Evolutionary conservation across 2,113 vertebrate species (phyloP), one percentile per base, ranked within the genome.

Genomic region (Pimephales promelas): DNA sequence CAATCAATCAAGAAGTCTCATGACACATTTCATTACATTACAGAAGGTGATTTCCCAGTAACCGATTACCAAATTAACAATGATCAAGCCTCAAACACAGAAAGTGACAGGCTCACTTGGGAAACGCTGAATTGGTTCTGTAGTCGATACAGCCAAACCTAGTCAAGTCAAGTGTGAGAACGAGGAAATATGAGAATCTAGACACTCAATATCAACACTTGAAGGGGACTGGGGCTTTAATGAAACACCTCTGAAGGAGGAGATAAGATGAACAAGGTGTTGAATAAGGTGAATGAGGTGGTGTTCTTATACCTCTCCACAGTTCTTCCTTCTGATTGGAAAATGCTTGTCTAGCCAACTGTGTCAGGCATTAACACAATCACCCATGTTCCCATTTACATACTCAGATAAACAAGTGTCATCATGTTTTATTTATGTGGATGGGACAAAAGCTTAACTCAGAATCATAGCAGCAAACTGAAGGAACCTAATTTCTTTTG

Each of bases 351-450:
- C 45, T 83, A 76, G 73, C 26, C 78, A 36, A 85, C 86, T 85
- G 72, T 84, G 74, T 64, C 70, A 73, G 80, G 24, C 82, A 87
- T 88, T 73, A 89, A 85, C 87, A 88, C 82, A 78, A 78, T 85
- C 86, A 87, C 85, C 86, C 72, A 62, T 84, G 84, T 79, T 87
- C 0, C 49, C 76, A 89, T 89, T 87, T 86, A 85, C 87, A 87
- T 85, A 56, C 28, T 7, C 57, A 86, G 79, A 87, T 83, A 88
- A 91, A 88, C 88, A 89, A 87, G 81, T 3, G 49, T 61, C 1
- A 2, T 74, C 56, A 87, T 90, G 86, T 87, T 90, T 90, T 79
- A 90, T 90, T 88, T 74, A 89, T 89, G 78, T 24, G 84, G 56
- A 57, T 36, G 52, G 43, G 28, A 45, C 0, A 47, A 83, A 66